phyloP scores from a whole-genome alignment of 2,888 invertebrate species.

The Nephrotoma flavescens region DNA sequence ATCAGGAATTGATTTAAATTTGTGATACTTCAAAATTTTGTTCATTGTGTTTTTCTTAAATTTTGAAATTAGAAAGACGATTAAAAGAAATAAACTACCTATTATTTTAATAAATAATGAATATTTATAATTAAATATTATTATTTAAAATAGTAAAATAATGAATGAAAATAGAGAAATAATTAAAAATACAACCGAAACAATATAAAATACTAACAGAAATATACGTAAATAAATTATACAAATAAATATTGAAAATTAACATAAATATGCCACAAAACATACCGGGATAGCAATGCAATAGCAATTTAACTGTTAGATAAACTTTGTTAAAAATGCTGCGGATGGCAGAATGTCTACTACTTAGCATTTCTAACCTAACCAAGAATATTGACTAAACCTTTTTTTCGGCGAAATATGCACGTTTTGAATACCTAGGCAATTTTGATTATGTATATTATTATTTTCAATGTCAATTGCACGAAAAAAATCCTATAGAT shows the following conservation, averaged over 20 bases:
- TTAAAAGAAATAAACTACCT: not conserved
- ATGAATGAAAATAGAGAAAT: not conserved
- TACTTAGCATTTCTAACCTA: no score
- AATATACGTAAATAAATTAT: not conserved
- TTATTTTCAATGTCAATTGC: no score
- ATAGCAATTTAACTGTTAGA: not conserved
- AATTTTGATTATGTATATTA: no score
- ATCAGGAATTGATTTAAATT: not conserved
- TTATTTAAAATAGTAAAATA: not conserved
- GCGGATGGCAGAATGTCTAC: no score
- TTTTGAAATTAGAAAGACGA: no score
- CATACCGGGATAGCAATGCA: not conserved
- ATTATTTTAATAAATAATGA: not conserved
- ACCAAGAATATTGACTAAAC: no score
- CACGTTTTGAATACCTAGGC: no score
- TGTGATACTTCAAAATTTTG: not conserved
- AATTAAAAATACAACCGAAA: no score
- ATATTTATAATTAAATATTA: not conserved
- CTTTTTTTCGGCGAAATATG: no score
- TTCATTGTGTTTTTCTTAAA: not conserved
- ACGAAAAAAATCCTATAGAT: no score
- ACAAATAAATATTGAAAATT: not conserved
- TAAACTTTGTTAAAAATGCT: no score
- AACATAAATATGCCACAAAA: not conserved
- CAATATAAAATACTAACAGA: not conserved